Conservation (phyloP, 1,140 invertebrate genomes). For the Periplaneta americana region DNA sequence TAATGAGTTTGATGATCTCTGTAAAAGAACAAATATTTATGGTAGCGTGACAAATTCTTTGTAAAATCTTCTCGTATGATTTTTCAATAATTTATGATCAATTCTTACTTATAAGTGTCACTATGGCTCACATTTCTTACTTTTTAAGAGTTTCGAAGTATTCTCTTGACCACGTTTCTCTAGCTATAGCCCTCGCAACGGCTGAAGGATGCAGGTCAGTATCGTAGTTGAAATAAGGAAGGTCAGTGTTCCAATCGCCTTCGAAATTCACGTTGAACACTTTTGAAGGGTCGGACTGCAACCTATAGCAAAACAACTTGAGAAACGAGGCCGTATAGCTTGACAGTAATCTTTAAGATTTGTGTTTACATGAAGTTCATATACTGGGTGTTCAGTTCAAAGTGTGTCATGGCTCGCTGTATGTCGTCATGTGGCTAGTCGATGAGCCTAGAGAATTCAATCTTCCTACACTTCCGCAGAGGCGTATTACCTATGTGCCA, state of each 20-base stretch:
- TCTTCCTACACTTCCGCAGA: too few species aligned
- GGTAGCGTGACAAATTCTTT: too few species aligned
- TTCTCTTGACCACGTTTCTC: conserved; percentile 55
- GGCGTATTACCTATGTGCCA: too few species aligned
- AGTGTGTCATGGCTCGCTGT: too few species aligned
- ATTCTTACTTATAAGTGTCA: too few species aligned
- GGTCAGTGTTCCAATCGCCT: conserved; percentile 32
- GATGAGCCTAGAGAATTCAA: too few species aligned
- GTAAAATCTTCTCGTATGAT: too few species aligned
- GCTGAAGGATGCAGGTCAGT: conserved; percentile 51
- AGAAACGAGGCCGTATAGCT: background rate
- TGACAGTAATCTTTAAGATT: background rate
- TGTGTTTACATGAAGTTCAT: background rate
- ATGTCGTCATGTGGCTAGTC: too few species aligned
- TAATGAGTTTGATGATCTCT: conserved; percentile 69
- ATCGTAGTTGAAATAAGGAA: conserved; percentile 58
- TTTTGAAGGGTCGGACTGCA: background rate
- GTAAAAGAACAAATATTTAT: conserved; percentile 23
- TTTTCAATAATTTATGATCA: too few species aligned
- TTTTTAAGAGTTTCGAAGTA: conserved; percentile 58
- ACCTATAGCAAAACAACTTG: background rate
- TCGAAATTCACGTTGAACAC: conserved; percentile 6
- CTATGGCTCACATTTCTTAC: too few species aligned
- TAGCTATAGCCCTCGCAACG: conserved; percentile 55
- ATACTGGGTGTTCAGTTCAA: too few species aligned